phyloP scores from a whole-genome alignment of 1,140 invertebrate species.

The Procambarus virginalis region DNA sequence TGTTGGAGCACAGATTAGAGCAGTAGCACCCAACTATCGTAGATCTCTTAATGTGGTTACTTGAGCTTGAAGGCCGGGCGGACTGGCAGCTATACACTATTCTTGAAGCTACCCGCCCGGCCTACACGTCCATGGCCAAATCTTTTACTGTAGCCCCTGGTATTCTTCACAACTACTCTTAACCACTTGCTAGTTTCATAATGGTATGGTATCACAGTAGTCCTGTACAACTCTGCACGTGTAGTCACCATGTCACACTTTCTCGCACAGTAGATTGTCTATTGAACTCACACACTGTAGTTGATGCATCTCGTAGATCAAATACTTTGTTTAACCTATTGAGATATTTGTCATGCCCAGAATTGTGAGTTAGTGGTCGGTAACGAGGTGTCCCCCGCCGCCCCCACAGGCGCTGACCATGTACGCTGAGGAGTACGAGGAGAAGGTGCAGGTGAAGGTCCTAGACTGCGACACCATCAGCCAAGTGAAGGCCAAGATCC shows the following conservation, averaged over 20 bases:
- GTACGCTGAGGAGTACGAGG: constrained; percentile 93
- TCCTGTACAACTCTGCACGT: constrained; percentile 33
- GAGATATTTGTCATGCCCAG: background rate
- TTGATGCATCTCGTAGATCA: constrained; percentile 3
- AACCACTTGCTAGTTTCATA: background rate
- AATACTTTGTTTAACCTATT: background rate
- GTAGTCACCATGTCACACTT: constrained; percentile 33
- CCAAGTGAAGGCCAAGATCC: constrained; percentile 98
- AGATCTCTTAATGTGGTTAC: background rate
- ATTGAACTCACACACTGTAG: background rate
- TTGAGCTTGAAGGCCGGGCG: background rate
- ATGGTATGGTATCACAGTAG: constrained; percentile 5
- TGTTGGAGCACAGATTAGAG: constrained; percentile 5
- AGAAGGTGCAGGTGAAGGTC: constrained; percentile 96
- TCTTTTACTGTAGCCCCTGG: constrained; percentile 13
- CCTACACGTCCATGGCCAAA: background rate
- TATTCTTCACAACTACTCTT: background rate
- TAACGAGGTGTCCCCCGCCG: constrained; percentile 25
- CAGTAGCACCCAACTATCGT: background rate
- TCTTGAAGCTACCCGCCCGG: background rate
- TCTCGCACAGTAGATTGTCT: constrained; percentile 18
- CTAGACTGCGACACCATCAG: constrained; percentile 99
- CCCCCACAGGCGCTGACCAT: constrained; percentile 86
- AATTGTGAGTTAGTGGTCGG: background rate
- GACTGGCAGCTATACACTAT: background rate